phyloP scores from a whole-genome alignment of 2,113 vertebrate species.

The Morone saxatilis region DNA sequence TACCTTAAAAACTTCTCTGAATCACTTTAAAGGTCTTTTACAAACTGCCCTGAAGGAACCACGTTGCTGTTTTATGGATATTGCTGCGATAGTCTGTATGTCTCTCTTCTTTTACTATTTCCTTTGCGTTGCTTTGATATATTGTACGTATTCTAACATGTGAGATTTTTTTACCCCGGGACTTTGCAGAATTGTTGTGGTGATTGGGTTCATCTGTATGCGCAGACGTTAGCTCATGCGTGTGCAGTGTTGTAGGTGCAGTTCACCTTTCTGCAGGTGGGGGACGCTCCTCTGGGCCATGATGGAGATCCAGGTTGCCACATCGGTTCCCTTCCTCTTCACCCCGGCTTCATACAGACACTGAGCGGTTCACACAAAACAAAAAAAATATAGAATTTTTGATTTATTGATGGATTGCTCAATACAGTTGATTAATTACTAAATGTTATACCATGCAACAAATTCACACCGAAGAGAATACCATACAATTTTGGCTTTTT shows the following conservation, averaged over 20 bases:
- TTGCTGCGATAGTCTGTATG: too few relatives aligned
- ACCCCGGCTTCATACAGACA: constrained; percentile 94
- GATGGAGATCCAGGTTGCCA: constrained; percentile 92
- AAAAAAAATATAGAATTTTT: too few relatives aligned
- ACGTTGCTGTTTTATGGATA: too few relatives aligned
- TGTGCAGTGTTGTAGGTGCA: neutral
- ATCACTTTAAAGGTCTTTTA: too few relatives aligned
- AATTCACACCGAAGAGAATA: neutral
- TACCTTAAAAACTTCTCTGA: too few relatives aligned
- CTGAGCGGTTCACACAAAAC: constrained; percentile 70
- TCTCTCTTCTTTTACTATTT: too few relatives aligned
- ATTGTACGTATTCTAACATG: too few relatives aligned
- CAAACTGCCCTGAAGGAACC: too few relatives aligned
- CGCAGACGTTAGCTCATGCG: neutral
- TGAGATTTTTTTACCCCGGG: too few relatives aligned
- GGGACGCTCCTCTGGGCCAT: constrained; percentile 91
- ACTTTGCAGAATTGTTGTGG: neutral
- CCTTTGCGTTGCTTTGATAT: too few relatives aligned
- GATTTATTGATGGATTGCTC: neutral
- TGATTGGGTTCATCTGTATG: neutral
- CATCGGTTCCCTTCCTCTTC: constrained; percentile 93
- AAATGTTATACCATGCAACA: too few relatives aligned
- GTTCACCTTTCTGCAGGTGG: constrained; percentile 93
- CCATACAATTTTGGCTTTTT: neutral
- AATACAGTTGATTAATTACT: neutral